phyloP scores from a whole-genome alignment of 1,140 invertebrate genomes.

The Saxidomus purpurata region DNA sequence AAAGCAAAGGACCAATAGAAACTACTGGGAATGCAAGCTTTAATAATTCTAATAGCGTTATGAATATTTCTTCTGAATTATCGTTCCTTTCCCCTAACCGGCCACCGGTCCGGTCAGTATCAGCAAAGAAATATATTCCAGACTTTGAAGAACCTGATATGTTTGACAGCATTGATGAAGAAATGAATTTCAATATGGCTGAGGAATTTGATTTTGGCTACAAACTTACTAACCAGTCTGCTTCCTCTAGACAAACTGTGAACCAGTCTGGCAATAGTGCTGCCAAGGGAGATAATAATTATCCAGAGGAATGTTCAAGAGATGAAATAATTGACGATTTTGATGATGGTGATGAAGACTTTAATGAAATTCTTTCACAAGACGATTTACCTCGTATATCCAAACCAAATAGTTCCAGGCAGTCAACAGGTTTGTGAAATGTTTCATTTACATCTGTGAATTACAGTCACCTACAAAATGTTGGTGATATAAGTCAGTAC shows the following conservation, averaged over 20 bases:
- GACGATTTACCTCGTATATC: slow-evolving; percentile 43
- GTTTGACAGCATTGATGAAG: slow-evolving; percentile 65
- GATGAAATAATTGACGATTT: slow-evolving; percentile 70
- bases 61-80: neutral
- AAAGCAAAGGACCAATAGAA: neutral
- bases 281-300: neutral
- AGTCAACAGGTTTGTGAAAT: slow-evolving; percentile 15
- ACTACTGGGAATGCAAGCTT: neutral
- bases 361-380: slow-evolving; percentile 58
- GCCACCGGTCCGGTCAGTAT: neutral
- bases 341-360: slow-evolving; percentile 71
- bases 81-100: neutral
- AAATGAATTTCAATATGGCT: slow-evolving; percentile 55
- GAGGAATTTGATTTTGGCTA: slow-evolving; percentile 69
- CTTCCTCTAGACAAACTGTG: neutral
- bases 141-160: slow-evolving; percentile 25
- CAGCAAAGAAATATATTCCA: neutral
- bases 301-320: slow-evolving; percentile 5
- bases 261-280: neutral
- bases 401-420: slow-evolving; percentile 9
- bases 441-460: no score
- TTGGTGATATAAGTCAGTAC: no score
- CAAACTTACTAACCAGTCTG: slow-evolving; percentile 61
- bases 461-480: no score
- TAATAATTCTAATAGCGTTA: neutral